Evolutionary conservation across 2,888 invertebrate species (phyloP).

Genomic region (Apeira syringaria): DNA sequence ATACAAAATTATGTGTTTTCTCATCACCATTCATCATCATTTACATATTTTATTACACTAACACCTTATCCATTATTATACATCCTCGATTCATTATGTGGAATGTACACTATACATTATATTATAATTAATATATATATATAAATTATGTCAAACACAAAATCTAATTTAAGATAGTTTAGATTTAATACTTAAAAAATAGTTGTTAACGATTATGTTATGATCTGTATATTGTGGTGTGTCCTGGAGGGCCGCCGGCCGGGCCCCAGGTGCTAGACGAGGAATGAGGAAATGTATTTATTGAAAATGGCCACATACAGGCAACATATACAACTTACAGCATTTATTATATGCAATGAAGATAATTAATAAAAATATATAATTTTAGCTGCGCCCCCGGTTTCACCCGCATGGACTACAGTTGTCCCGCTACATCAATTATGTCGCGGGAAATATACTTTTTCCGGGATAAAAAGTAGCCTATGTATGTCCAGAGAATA

Average conservation of each 20-base stretch:
- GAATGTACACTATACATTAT: slow-evolving; percentile 48
- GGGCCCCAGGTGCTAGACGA: neutral
- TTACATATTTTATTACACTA: slow-evolving; percentile 23
- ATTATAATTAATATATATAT: slow-evolving; percentile 29
- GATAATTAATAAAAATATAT: no score
- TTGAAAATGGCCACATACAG: no score
- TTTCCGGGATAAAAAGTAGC: no score
- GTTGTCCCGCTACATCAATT: no score
- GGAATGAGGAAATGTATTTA: no score
- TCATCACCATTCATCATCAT: slow-evolving; percentile 17
- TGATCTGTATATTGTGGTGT: slow-evolving; percentile 5
- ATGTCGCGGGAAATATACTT: no score
- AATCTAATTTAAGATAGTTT: slow-evolving; percentile 43
- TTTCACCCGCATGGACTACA: no score
- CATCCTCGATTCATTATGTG: slow-evolving; percentile 38
- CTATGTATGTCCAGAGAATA: no score
- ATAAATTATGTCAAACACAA: slow-evolving; percentile 49
- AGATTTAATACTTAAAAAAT: slow-evolving; percentile 49
- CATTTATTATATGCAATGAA: no score
- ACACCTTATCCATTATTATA: slow-evolving; percentile 34
- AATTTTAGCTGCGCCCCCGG: no score
- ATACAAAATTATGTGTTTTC: slow-evolving; percentile 8
- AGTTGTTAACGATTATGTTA: slow-evolving; percentile 39
- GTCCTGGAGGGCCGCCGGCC: no score
- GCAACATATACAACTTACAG: no score